phyloP scores from a whole-genome alignment of 2,113 vertebrate genomes.

The Chaetura pelagica region DNA sequence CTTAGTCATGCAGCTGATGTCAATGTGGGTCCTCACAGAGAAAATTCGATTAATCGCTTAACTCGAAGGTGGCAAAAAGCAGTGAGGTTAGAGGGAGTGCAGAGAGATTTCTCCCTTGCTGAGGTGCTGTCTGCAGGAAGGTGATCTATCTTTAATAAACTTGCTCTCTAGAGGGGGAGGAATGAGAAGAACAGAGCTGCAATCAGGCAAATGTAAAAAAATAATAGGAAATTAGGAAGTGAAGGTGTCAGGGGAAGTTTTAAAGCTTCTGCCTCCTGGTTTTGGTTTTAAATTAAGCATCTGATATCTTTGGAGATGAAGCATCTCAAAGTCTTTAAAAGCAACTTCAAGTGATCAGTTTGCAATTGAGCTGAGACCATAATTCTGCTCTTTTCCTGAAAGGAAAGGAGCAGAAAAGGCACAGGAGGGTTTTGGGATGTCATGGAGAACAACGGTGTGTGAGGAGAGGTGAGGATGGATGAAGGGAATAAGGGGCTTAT shows the following conservation, averaged over 20 bases:
- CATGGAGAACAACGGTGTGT: not conserved
- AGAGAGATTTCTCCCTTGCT: not conserved
- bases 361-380: not conserved
- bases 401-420: not conserved
- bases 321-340: not conserved
- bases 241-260: not conserved
- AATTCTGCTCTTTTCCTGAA: not conserved
- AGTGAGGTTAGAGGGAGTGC: not conserved
- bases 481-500: not conserved
- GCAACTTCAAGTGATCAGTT: not conserved
- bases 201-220: not conserved
- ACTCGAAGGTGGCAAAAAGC: not conserved
- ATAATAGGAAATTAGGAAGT: not conserved
- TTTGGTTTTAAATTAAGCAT: not conserved
- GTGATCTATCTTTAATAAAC: not conserved
- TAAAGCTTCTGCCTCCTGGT: not conserved
- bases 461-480: not conserved
- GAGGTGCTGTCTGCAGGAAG: not conserved
- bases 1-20: constrained; percentile 18
- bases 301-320: not conserved
- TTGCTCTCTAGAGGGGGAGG: not conserved
- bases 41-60: constrained; percentile 41
- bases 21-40: not conserved
- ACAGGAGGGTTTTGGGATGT: not conserved
- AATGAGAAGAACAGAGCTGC: not conserved